Base-by-base conservation (phyloP, 2,888 invertebrate genomes). In the Loripinus fragilis region DNA sequence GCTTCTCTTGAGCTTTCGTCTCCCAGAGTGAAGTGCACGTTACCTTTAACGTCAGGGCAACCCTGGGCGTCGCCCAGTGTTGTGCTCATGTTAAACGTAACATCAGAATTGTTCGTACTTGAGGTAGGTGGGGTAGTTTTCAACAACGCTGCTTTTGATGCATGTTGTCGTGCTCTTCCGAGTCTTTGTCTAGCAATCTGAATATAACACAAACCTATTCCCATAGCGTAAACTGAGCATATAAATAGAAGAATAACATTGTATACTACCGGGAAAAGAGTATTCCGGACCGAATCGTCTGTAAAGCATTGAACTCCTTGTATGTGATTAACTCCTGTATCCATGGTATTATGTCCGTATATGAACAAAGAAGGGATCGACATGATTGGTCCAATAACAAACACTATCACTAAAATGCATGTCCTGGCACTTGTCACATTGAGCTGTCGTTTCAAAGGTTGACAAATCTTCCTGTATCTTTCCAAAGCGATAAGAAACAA, bases 401-500 rank as follows among this genome's bases (percentile, higher is more conserved):
- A n/a, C 17, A 45, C 45, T 20, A 71, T 48, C 7, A 25, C 7
- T 2, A 70, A 17, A 3, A 65, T 23, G 20, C 70, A 41, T 20
- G 64, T 70, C 50, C 50, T 64, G 2, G 76, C 64, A 2, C 65
- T 17, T 25, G 41, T 20, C 7, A 76, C 20, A 8, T 70, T 28
- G 8, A 76, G 25, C 45, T 76, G 76, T 12, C 35, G 35, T 15
- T 50, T 25, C 20, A 76, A 30, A 0, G 76, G 76, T 23, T 66
- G 23, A 42, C 76, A 76, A 15, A 76, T 55, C 28, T 76, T 76
- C 20, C 76, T 55, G 42, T 76, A 60, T 70, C 76, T 64, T 35
- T 76, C 76, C 55, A 76, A 8, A 28, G 71, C 65, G 15, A 73
- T 73, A 0, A 73, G 17, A 35, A 65, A 73, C 10, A 73, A 45